These are phyloP conservation scores for Neoarius graeffei DNA, from an alignment of 2,113 vertebrate species.

Conservation along the genomic window DNA sequence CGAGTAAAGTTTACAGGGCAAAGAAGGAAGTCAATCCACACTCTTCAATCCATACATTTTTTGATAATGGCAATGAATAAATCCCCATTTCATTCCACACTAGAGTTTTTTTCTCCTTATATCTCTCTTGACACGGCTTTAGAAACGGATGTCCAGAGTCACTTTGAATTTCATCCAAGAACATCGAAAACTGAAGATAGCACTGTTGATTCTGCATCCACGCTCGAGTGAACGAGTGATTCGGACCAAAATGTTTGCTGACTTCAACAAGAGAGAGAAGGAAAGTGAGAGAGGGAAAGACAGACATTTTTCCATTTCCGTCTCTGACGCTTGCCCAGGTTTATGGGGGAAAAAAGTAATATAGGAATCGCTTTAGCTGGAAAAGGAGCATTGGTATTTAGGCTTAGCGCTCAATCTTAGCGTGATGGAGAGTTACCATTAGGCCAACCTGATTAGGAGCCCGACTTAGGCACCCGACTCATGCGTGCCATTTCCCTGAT, in stretches of 20 bases:
- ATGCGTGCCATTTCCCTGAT: conserved; percentile 80
- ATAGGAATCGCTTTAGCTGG: conserved; percentile 73
- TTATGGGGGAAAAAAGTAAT: conserved; percentile 69
- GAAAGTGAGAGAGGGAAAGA: conserved; percentile 31
- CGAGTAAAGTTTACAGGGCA: not conserved
- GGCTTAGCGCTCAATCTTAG: conserved; percentile 76
- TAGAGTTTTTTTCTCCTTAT: not conserved
- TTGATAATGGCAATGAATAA: conserved; percentile 36
- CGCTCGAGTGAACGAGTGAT: conserved; percentile 36
- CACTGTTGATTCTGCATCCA: conserved; percentile 48
- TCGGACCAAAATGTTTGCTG: conserved; percentile 53
- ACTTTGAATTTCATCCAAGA: conserved; percentile 48
- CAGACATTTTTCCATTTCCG: conserved; percentile 35
- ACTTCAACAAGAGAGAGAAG: conserved; percentile 38
- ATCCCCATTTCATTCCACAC: conserved; percentile 30
- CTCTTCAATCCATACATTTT: conserved; percentile 18
- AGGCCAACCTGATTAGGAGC: conserved; percentile 73
- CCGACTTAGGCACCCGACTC: conserved; percentile 71
- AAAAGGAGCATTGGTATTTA: conserved; percentile 70
- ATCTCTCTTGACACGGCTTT: conserved; percentile 35
- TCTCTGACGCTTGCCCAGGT: conserved; percentile 60
- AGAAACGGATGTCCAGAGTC: conserved; percentile 43
- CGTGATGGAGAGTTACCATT: conserved; percentile 70
- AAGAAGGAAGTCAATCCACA: conserved; percentile 48
- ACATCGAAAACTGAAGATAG: conserved; percentile 42